These are phyloP conservation scores for Sarcophaga bullata DNA, from an alignment of 1,140 invertebrate genomes.

Conservation along the genomic window DNA sequence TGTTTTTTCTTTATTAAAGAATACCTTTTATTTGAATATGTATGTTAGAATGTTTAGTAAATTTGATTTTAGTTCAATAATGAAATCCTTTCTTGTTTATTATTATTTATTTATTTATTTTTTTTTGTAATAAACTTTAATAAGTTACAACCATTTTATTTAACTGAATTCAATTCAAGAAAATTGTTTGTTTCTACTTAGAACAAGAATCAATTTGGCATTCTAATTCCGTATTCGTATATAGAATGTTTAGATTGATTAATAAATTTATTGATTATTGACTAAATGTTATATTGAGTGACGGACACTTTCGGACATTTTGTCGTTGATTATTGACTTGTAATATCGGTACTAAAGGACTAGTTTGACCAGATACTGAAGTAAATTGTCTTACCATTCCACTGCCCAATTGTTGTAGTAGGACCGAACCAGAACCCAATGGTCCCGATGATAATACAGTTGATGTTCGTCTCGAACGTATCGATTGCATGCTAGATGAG, in stretches of 20 bases:
- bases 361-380: slow-evolving; percentile 69
- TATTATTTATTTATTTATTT: background rate
- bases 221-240: too few relatives aligned
- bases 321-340: slow-evolving; percentile 70
- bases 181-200: background rate
- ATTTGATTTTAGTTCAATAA: slow-evolving; percentile 29
- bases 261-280: slow-evolving; percentile 49
- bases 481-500: slow-evolving; percentile 83
- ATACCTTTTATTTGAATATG: slow-evolving; percentile 38
- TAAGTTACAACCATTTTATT: slow-evolving; percentile 13
- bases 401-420: slow-evolving; percentile 84
- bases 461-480: slow-evolving; percentile 81
- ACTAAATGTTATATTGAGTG: slow-evolving; percentile 74
- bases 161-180: slow-evolving; percentile 11
- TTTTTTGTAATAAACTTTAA: slow-evolving; percentile 30
- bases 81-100: background rate
- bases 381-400: slow-evolving; percentile 85
- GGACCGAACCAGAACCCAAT: slow-evolving; percentile 72
- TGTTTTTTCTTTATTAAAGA: slow-evolving; percentile 41
- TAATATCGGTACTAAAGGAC: slow-evolving; percentile 60
- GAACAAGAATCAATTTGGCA: too few relatives aligned
- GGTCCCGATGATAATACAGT: slow-evolving; percentile 69
- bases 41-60: background rate
- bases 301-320: slow-evolving; percentile 82
- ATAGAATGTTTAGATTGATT: too few relatives aligned